phyloP scores from a whole-genome alignment of 1,140 invertebrate genomes.

The Phocides pigmalion region DNA sequence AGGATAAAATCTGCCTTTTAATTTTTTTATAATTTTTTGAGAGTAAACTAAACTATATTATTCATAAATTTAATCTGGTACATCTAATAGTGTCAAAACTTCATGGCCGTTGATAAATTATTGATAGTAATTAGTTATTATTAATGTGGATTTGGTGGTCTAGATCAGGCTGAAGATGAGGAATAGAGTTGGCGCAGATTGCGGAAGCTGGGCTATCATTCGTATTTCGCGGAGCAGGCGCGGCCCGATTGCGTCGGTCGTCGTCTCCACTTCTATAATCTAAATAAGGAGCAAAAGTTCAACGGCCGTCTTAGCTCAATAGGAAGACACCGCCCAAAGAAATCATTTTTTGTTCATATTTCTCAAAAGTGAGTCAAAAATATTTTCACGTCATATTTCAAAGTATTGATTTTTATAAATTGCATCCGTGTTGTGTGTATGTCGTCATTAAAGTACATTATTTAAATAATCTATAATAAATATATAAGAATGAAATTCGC shows the following conservation, averaged over 20 bases:
- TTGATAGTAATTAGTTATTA: background rate
- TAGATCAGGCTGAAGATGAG: constrained; percentile 18
- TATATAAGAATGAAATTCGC: background rate
- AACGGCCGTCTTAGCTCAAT: constrained; percentile 65
- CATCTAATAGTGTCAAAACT: no score
- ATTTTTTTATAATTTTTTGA: no score
- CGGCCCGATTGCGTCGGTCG: constrained; percentile 63
- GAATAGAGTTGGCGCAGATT: constrained; percentile 55
- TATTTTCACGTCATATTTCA: background rate
- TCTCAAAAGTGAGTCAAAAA: constrained; percentile 22
- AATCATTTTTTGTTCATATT: constrained; percentile 39
- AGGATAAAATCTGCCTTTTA: no score
- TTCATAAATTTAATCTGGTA: no score
- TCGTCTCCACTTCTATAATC: constrained; percentile 79
- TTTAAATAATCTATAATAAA: no score
- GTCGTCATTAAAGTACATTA: no score
- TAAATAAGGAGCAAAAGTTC: constrained; percentile 83
- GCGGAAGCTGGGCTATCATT: constrained; percentile 64
- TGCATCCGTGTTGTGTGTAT: no score
- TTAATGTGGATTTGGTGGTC: background rate
- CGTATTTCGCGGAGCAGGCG: constrained; percentile 65
- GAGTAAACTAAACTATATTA: no score
- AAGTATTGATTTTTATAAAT: no score
- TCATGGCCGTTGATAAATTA: no score
- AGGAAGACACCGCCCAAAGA: constrained; percentile 62